A percentile compares a stretch with the other conserved stretches of the same genome.
phyloP scores from a whole-genome alignment of 2,113 vertebrate species.

The Calyptomena viridis region DNA sequence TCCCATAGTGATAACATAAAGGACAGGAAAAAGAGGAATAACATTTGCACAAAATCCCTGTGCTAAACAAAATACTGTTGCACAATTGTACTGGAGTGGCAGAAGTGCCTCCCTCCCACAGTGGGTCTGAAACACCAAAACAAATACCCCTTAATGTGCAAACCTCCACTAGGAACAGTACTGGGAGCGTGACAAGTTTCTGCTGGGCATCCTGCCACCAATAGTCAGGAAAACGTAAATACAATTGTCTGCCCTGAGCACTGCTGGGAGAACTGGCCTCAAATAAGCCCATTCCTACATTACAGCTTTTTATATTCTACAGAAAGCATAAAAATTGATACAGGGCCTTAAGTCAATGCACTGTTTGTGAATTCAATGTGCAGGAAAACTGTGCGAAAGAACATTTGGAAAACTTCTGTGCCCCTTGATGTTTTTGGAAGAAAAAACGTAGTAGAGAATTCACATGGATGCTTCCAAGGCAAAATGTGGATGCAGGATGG shows the following conservation, averaged over 20 bases:
- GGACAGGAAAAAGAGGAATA: neutral
- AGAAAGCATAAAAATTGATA: neutral
- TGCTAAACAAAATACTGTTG: neutral
- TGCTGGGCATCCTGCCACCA: conserved; percentile 42
- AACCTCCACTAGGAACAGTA: neutral
- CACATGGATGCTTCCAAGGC: neutral
- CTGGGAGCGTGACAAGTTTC: neutral
- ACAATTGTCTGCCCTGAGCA: conserved; percentile 16
- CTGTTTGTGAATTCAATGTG: neutral
- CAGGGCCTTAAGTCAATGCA: neutral
- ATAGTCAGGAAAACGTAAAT: conserved; percentile 1
- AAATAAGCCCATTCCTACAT: neutral
- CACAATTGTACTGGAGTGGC: neutral
- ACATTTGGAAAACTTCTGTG: neutral
- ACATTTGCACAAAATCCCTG: neutral
- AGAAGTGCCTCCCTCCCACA: neutral
- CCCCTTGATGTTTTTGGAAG: neutral
- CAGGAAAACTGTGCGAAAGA: neutral
- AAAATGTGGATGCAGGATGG: neutral
- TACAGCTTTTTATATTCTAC: neutral
- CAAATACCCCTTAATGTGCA: neutral
- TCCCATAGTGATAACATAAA: neutral
- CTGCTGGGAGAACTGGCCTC: neutral
- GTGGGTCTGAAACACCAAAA: neutral
- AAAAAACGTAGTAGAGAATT: neutral